Evolutionary conservation across 1,140 invertebrate species (phyloP).

Genomic region (Drosophila bipectinata): DNA sequence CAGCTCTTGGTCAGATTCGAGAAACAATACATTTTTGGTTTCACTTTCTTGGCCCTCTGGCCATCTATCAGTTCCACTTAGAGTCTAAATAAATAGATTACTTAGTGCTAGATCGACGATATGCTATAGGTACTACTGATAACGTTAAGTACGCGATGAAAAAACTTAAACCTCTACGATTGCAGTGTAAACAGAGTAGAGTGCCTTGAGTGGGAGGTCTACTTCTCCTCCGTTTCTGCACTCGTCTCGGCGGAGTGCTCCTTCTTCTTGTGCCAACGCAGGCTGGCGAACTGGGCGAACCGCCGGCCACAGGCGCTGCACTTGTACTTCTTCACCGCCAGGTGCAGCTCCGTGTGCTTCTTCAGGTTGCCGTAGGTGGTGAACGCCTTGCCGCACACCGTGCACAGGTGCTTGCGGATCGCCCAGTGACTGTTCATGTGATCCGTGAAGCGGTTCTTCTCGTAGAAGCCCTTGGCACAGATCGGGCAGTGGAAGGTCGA

Average conservation of each 20-base stretch:
- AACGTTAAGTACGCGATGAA: constrained; percentile 24
- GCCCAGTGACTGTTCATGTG: constrained; percentile 80
- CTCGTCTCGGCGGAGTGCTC: constrained; percentile 32
- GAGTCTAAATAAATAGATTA: constrained; percentile 50
- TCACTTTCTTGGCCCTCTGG: constrained; percentile 3
- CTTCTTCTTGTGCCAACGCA: constrained; percentile 72
- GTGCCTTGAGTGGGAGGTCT: constrained; percentile 8
- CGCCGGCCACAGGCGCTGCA: constrained; percentile 65
- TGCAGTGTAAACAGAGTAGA: constrained; percentile 32
- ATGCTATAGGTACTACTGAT: constrained; percentile 52
- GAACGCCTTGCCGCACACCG: constrained; percentile 76
- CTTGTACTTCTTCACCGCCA: constrained; percentile 78
- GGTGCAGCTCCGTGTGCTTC: constrained; percentile 74
- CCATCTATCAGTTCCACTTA: constrained; percentile 30
- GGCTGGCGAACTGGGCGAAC: constrained; percentile 76
- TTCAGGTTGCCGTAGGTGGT: constrained; percentile 77
- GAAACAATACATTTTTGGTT: not conserved
- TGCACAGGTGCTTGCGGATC: constrained; percentile 78
- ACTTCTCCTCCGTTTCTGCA: constrained; percentile 17
- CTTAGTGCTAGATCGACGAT: constrained; percentile 42
- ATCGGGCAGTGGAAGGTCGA: constrained; percentile 77
- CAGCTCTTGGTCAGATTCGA: not conserved
- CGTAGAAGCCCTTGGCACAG: constrained; percentile 77
- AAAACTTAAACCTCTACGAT: constrained; percentile 29
- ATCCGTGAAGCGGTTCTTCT: constrained; percentile 78